Percentiles rank a stretch among this genome's conserved stretches.
Evolutionary conservation across 2,797 vertebrate genomes (phyloP).

Genomic region (Avahi laniger): DNA sequence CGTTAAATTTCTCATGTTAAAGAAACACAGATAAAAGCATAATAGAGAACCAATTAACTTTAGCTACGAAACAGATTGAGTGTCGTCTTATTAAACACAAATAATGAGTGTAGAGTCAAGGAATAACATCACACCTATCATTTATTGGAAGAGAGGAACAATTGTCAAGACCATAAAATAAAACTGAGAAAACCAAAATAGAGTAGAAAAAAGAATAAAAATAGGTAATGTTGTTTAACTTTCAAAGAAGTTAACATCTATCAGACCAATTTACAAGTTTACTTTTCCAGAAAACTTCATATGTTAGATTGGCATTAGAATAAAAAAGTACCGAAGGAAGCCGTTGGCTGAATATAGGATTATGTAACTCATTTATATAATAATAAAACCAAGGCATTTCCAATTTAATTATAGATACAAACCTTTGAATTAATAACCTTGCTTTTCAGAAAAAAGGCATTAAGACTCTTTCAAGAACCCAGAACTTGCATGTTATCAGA

Average conservation of each 20-base stretch:
- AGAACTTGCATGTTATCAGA: slow-evolving; percentile 9
- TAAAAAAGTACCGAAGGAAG: not conserved
- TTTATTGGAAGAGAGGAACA: not conserved
- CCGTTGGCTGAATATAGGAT: not conserved
- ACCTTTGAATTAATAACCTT: not conserved
- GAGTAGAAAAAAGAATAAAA: not conserved
- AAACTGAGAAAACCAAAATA: not conserved
- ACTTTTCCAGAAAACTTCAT: slow-evolving; percentile 6
- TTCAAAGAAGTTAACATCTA: slow-evolving; percentile 34
- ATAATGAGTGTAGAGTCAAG: not conserved
- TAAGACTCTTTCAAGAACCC: not conserved
- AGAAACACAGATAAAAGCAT: not conserved
- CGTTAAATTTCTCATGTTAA: slow-evolving; percentile 14
- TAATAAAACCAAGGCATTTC: slow-evolving; percentile 10
- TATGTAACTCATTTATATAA: not conserved
- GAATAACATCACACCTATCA: not conserved
- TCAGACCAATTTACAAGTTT: not conserved
- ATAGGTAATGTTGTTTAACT: not conserved
- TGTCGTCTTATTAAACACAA: not conserved
- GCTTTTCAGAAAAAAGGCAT: not conserved
- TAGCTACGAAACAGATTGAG: not conserved
- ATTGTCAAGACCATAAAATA: not conserved
- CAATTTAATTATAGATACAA: not conserved
- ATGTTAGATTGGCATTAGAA: not conserved
- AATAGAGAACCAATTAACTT: not conserved